phyloP scores from a whole-genome alignment of 2,113 vertebrate species.

The Ursus arctos region DNA sequence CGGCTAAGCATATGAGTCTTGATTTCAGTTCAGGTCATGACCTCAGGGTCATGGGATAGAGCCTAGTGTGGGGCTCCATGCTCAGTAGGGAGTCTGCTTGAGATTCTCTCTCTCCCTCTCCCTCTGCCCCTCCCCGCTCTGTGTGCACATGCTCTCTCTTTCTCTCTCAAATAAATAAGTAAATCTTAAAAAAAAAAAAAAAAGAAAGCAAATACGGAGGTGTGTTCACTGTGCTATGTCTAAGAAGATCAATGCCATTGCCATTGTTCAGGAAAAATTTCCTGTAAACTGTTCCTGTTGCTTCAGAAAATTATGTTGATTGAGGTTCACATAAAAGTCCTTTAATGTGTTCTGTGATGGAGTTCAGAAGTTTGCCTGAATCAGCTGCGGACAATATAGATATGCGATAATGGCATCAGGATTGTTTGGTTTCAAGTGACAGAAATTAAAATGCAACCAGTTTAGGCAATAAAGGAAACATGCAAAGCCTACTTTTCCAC shows the following conservation, averaged over 20 bases:
- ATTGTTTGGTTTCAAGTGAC: not conserved
- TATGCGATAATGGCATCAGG: not conserved
- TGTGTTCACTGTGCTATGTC: not conserved
- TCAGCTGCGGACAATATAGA: not conserved
- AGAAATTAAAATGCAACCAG: conserved; percentile 7
- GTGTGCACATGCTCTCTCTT: not conserved
- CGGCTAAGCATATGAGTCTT: not conserved
- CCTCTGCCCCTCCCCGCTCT: not conserved
- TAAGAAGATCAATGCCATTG: not conserved
- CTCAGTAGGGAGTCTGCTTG: not conserved
- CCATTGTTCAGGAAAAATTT: not conserved
- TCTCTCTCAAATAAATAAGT: not conserved
- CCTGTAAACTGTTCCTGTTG: not conserved
- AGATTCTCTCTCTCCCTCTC: not conserved
- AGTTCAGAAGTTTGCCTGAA: not conserved
- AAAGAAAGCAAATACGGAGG: not conserved
- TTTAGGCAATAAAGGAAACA: not conserved
- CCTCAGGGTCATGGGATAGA: not conserved
- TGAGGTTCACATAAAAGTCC: not conserved
- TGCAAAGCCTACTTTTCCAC: not conserved
- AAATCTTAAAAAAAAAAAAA: not conserved
- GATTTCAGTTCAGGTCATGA: not conserved
- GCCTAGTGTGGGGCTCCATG: not conserved
- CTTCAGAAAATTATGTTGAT: not conserved
- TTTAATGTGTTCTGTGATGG: not conserved